Conservation (phyloP, 2,888 invertebrate species). For the Chromoteleia sp. region DNA sequence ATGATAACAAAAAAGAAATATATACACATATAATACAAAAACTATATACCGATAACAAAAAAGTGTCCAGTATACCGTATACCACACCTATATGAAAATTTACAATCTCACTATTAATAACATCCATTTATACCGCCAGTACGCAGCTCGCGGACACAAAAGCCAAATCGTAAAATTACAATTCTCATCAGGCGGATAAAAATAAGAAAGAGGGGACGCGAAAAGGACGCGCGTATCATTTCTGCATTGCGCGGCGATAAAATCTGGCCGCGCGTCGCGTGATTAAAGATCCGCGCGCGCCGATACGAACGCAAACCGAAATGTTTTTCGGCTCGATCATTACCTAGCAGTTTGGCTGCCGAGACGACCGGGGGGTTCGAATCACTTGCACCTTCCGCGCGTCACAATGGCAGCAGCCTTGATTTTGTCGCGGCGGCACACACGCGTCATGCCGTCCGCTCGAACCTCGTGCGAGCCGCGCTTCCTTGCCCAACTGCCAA, state of each 20-base stretch:
- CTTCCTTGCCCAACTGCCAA: slow-evolving; percentile 57
- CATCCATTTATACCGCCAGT: too few species aligned
- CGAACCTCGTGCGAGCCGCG: slow-evolving; percentile 47
- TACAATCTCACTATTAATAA: too few species aligned
- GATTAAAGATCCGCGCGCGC: not conserved
- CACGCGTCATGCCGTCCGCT: slow-evolving; percentile 76
- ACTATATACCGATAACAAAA: too few species aligned
- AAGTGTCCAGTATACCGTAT: too few species aligned
- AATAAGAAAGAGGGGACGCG: too few species aligned
- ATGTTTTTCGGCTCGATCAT: slow-evolving; percentile 8
- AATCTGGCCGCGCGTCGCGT: not conserved
- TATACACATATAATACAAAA: too few species aligned
- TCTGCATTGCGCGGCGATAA: not conserved
- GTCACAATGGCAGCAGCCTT: slow-evolving; percentile 54
- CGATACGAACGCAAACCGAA: not conserved
- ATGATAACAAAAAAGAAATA: too few species aligned
- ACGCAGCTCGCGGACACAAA: too few species aligned
- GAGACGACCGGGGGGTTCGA: not conserved
- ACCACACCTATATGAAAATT: too few species aligned
- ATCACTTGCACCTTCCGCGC: slow-evolving; percentile 73
- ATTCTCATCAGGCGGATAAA: not conserved
- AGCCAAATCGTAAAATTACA: not conserved
- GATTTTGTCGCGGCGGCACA: slow-evolving; percentile 70
- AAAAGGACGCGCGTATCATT: too few species aligned
- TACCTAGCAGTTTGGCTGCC: slow-evolving; percentile 32